These are phyloP conservation scores for Holothuria leucospilota DNA, from an alignment of 53 echinoderm and acorn worm species.

Conservation along the genomic window DNA sequence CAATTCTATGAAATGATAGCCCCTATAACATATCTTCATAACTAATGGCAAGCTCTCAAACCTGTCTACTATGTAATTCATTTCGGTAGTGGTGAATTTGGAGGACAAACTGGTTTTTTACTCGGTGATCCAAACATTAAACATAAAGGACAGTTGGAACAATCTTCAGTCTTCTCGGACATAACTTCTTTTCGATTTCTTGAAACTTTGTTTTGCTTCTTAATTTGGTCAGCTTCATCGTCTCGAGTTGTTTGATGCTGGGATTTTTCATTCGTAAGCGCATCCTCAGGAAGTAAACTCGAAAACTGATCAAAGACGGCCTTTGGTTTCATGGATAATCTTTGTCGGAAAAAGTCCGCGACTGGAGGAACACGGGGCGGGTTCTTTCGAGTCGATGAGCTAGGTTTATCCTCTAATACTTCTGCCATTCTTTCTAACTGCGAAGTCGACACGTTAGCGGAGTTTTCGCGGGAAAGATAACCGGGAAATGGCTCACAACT, in stretches of 20 bases:
- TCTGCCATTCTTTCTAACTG: conserved; percentile 41
- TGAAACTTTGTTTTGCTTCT: background rate
- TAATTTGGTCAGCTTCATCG: background rate
- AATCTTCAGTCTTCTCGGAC: background rate
- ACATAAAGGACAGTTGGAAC: conserved; percentile 19
- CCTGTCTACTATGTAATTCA: background rate
- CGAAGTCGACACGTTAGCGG: conserved; percentile 7
- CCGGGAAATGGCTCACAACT: conserved; percentile 15
- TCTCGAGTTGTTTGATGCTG: background rate
- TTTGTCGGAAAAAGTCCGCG: conserved; percentile 26
- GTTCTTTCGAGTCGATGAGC: background rate
- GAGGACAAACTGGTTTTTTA: conserved; percentile 36
- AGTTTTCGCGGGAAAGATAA: conserved; percentile 32
- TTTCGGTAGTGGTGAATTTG: conserved; percentile 13
- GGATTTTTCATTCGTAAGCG: background rate
- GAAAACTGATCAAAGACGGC: conserved; percentile 18
- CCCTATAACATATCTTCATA: too few species aligned
- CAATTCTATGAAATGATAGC: too few species aligned
- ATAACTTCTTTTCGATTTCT: background rate
- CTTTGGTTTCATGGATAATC: conserved; percentile 4
- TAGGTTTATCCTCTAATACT: background rate
- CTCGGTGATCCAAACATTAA: conserved; percentile 33
- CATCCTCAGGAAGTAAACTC: background rate
- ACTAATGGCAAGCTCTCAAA: too few species aligned
- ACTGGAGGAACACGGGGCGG: conserved; percentile 5